Evolutionary conservation across 1,140 invertebrate species (phyloP).

Genomic region (Magallana angulata): DNA sequence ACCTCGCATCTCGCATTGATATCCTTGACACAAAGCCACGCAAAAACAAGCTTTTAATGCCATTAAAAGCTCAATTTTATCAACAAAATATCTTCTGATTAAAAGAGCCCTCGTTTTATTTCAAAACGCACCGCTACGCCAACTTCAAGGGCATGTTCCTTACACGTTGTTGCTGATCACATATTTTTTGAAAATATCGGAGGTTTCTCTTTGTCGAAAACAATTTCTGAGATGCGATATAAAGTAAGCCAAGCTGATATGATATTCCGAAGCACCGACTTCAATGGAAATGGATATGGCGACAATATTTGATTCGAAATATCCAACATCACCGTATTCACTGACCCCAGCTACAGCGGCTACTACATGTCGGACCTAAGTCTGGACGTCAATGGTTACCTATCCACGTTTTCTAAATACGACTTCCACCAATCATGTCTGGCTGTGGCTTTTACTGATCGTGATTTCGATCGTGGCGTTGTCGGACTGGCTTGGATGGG

Average conservation of each 20-base stretch:
- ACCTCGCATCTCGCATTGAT: background rate
- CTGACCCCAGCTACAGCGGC: conserved; percentile 17
- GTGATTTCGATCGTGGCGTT: conserved; percentile 66
- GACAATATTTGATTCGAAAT: conserved; percentile 73
- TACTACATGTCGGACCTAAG: conserved; percentile 58
- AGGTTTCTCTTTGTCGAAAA: conserved; percentile 49
- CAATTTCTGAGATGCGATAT: conserved; percentile 66
- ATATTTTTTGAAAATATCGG: conserved; percentile 65
- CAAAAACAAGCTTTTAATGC: too few relatives aligned
- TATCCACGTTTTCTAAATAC: conserved; percentile 69
- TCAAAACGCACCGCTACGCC: background rate
- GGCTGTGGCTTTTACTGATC: conserved; percentile 68
- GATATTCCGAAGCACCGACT: conserved; percentile 71
- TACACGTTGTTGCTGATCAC: conserved; percentile 70
- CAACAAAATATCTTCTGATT: background rate
- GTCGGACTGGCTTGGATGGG: conserved; percentile 72
- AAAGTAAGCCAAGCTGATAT: conserved; percentile 65
- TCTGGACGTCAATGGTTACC: conserved; percentile 59
- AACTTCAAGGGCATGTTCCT: conserved; percentile 52
- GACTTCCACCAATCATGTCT: conserved; percentile 68
- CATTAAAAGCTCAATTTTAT: background rate
- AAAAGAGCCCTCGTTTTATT: background rate
- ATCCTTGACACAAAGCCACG: background rate
- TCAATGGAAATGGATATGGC: conserved; percentile 69
- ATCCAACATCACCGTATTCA: conserved; percentile 66